A percentile compares a stretch with the other conserved stretches of the same genome.
phyloP scores from a whole-genome alignment of 2,888 invertebrate genomes.

The Loripinus fragilis region DNA sequence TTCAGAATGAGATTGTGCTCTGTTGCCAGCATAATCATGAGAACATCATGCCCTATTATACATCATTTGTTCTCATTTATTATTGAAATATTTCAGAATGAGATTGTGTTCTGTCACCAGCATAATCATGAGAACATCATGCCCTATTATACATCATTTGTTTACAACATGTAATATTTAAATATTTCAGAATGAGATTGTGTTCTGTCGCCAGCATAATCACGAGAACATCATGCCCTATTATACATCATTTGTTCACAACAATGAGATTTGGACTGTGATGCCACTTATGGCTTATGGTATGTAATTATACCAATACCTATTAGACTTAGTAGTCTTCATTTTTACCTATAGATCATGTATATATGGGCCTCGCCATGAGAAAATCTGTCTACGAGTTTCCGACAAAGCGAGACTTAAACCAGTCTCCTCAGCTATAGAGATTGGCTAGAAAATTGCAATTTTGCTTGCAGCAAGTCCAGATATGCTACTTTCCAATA shows the following conservation, averaged over 20 bases:
- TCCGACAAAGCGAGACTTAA: too few relatives aligned
- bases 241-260: conserved; percentile 90
- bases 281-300: conserved; percentile 92
- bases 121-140: conserved; percentile 92
- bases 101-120: conserved; percentile 90
- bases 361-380: too few relatives aligned
- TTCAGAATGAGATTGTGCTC: conserved; percentile 91
- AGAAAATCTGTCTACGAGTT: too few relatives aligned
- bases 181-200: conserved; percentile 89
- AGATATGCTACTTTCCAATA: too few relatives aligned
- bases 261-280: conserved; percentile 91
- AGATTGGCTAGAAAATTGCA: too few relatives aligned
- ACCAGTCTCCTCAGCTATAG: too few relatives aligned
- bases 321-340: too few relatives aligned
- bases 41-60: conserved; percentile 90
- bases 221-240: conserved; percentile 92
- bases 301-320: conserved; percentile 50
- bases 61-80: conserved; percentile 91
- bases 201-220: conserved; percentile 90
- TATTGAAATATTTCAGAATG: conserved; percentile 87
- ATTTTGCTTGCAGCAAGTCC: too few relatives aligned
- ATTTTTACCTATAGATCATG: too few relatives aligned
- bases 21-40: conserved; percentile 91
- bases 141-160: conserved; percentile 87
- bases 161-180: neutral